Conservation (phyloP, 2,797 vertebrate species). For the Dendrocincla fuliginosa region DNA sequence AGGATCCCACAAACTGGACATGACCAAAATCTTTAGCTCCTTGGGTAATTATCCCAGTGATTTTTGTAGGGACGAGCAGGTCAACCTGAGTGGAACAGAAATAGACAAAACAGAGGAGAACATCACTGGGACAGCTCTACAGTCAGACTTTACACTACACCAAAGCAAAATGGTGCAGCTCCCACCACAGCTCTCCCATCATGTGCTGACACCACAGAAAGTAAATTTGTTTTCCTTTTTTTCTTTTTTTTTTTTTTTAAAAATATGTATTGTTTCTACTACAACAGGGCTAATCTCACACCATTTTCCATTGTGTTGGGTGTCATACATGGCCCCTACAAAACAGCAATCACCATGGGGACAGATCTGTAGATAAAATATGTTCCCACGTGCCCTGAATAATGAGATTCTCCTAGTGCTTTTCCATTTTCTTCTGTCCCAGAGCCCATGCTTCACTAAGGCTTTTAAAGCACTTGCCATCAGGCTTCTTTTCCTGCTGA, state of each 20-base stretch:
- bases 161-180: not conserved
- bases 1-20: constrained; percentile 96
- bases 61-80: constrained; percentile 90
- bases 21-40: constrained; percentile 99
- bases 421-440: not conserved
- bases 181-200: not conserved
- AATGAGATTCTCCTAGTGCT: not conserved
- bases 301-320: not conserved
- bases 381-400: not conserved
- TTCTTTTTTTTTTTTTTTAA: too few species aligned
- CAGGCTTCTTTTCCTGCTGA: not conserved
- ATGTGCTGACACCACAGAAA: too few species aligned
- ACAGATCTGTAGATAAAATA: not conserved
- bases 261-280: not conserved
- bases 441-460: not conserved
- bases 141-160: not conserved
- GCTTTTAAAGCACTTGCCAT: not conserved
- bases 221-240: not conserved
- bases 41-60: constrained; percentile 97
- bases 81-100: constrained; percentile 81
- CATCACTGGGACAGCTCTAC: not conserved
- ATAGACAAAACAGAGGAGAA: not conserved
- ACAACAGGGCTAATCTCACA: not conserved
- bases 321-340: accelerated
- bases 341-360: not conserved